phyloP scores from a whole-genome alignment of 2,888 invertebrate genomes.

The Mesorhabditis belari region DNA sequence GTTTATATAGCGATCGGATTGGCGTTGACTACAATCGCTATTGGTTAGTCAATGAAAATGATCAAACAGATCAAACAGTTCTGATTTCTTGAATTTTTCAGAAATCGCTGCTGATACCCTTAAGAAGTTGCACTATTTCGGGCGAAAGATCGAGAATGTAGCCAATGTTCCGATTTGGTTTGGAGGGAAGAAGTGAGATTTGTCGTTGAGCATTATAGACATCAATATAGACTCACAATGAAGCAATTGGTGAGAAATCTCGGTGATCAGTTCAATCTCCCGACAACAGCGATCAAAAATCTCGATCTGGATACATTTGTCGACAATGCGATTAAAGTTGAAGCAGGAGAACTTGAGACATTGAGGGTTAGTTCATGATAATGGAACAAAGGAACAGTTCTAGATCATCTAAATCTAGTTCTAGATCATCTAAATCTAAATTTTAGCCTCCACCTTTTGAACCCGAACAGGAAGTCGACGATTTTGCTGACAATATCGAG shows the following conservation, averaged over 20 bases:
- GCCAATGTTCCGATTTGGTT: slow-evolving; percentile 50
- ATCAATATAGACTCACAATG: slow-evolving; percentile 40
- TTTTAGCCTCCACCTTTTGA: slow-evolving; percentile 44
- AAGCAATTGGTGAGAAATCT: slow-evolving; percentile 47
- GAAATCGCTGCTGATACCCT: slow-evolving; percentile 49
- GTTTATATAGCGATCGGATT: slow-evolving; percentile 49
- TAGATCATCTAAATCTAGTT: no score
- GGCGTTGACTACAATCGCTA: slow-evolving; percentile 49
- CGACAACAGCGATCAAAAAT: slow-evolving; percentile 34
- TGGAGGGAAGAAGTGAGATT: slow-evolving; percentile 44
- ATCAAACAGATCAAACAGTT: background rate
- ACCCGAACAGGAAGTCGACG: slow-evolving; percentile 17
- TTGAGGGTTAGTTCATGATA: slow-evolving; percentile 21
- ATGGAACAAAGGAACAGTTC: background rate
- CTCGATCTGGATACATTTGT: slow-evolving; percentile 49
- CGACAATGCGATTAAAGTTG: slow-evolving; percentile 49
- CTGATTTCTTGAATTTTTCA: background rate
- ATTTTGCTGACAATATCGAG: slow-evolving; percentile 2
- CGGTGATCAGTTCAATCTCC: slow-evolving; percentile 50
- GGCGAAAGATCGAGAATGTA: slow-evolving; percentile 50
- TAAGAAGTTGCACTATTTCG: slow-evolving; percentile 49
- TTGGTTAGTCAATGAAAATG: slow-evolving; percentile 7
- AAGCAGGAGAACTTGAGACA: slow-evolving; percentile 47
- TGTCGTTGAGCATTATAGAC: background rate
- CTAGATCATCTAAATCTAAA: background rate